phyloP scores from a whole-genome alignment of 2,797 vertebrate species.

The Novumbra hubbsi region DNA sequence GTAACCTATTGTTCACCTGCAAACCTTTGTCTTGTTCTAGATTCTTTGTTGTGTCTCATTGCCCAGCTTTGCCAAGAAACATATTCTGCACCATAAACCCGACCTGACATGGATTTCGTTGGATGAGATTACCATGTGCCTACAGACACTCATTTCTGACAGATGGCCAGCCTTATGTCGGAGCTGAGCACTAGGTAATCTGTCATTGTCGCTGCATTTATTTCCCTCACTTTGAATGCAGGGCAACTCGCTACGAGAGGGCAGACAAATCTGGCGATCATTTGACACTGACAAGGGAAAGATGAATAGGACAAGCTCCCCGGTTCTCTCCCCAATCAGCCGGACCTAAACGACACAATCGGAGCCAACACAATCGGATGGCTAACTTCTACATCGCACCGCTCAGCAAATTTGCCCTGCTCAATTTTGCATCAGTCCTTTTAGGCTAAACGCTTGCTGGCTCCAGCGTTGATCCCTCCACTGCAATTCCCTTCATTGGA shows the following conservation, averaged over 20 bases:
- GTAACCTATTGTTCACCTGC: conserved; percentile 59
- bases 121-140: conserved; percentile 54
- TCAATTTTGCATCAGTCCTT: conserved; percentile 45
- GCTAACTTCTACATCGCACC: conserved; percentile 59
- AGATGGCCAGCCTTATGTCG: conserved; percentile 40
- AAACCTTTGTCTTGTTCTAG: conserved; percentile 58
- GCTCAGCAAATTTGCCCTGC: conserved; percentile 60
- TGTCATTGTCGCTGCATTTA: conserved; percentile 58
- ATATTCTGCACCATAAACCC: conserved; percentile 41
- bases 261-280: conserved; percentile 25
- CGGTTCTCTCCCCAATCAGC: conserved; percentile 34
- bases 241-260: conserved; percentile 21
- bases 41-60: conserved; percentile 56
- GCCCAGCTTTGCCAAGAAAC: conserved; percentile 48
- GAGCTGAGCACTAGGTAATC: conserved; percentile 42
- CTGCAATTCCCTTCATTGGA: conserved; percentile 19
- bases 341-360: conserved; percentile 50
- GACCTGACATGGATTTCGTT: conserved; percentile 59
- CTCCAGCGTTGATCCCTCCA: background rate
- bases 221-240: conserved; percentile 54
- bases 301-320: conserved; percentile 19
- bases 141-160: conserved; percentile 60
- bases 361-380: conserved; percentile 30
- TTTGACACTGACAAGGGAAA: background rate
- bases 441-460: conserved; percentile 16